These are phyloP conservation scores for Chiridota heheva DNA, from an alignment of 35 echinoderm and acorn worm species.

Conservation along the genomic window DNA sequence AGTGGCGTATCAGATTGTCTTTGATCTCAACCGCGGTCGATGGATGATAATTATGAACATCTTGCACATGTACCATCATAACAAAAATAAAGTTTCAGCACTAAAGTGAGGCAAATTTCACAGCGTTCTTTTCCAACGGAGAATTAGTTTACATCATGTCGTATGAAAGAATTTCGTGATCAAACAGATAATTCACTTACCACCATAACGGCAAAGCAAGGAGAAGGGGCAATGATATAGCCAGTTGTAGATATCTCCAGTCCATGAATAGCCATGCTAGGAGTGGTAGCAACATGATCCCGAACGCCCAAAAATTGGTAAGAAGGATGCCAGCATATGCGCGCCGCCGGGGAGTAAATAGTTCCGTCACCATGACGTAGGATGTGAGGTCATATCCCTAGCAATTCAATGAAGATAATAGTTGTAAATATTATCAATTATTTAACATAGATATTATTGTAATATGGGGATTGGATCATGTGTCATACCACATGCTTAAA, in stretches of 20 bases:
- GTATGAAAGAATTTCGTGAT: too few relatives aligned
- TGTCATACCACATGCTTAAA: background rate
- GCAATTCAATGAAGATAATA: background rate
- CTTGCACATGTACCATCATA: too few relatives aligned
- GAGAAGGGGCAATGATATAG: slow-evolving; percentile 73
- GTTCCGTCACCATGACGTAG: slow-evolving; percentile 97
- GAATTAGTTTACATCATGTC: too few relatives aligned
- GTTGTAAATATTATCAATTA: background rate
- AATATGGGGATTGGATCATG: background rate
- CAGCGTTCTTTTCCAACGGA: too few relatives aligned
- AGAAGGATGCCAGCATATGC: slow-evolving; percentile 78
- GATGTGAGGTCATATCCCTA: slow-evolving; percentile 88
- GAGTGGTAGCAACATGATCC: slow-evolving; percentile 81
- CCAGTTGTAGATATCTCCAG: slow-evolving; percentile 86
- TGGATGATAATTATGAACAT: too few relatives aligned
- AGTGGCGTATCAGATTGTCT: too few relatives aligned
- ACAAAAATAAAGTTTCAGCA: too few relatives aligned
- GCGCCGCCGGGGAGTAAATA: slow-evolving; percentile 80
- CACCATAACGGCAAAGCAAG: slow-evolving; percentile 75
- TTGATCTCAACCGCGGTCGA: too few relatives aligned
- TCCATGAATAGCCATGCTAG: slow-evolving; percentile 74
- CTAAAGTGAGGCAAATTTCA: too few relatives aligned
- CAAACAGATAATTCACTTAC: slow-evolving; percentile 50
- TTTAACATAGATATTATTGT: background rate
- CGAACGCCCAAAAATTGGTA: slow-evolving; percentile 86